Base-by-base conservation (phyloP, 2,113 vertebrate species). In the Sceloporus undulatus region DNA sequence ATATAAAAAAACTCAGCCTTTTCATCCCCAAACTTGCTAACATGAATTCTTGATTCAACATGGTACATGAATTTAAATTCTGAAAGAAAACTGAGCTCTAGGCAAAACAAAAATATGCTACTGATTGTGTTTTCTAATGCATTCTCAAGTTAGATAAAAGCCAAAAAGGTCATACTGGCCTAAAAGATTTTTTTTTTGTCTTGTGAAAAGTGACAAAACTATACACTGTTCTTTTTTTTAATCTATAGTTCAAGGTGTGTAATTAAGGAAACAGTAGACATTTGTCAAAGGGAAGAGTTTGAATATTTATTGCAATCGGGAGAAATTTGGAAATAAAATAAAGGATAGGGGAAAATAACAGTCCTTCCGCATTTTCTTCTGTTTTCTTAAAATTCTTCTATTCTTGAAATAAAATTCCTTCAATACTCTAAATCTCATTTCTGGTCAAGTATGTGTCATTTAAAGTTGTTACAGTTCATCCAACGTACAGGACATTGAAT, bases 401-500 rank as follows among this genome's bases (percentile, higher is more conserved):
- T 78, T 89, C 86, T 86, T 29, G 27, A 79, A 23, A 82, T 5
- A 81, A 88, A 83, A 88, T 88, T 65, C 80, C 76, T 88, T 87
- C 88, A 90, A 89, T 70, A 90, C 27, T 34, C 62, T 91, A 89
- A 84, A 71, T 79, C 27, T 86, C 52, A 91, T 82, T 91, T 85
- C 87, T 91, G 87, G 90, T 87, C 91, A 91, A 93, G 89, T 73
- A 77, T 42, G 75, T 92, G 88, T 84, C 85, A 89, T 89, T 91
- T 91, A 93, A 89, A 91, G 89, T 87, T 65, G 79, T 86, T 89
- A 73, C 80, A 91, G 79, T 88, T 80, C 59, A 70, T 71, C 89
- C 86, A 90, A 82, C 87, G 82, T 89, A 80, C 76, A 90, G 91
- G 93, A 87, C 42, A 91, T 54, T 82, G 87, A 86, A 90, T 54